A percentile compares a stretch with the other conserved stretches of the same genome.
Conservation (phyloP, 2,113 vertebrate species). For the Epinephelus moara region DNA sequence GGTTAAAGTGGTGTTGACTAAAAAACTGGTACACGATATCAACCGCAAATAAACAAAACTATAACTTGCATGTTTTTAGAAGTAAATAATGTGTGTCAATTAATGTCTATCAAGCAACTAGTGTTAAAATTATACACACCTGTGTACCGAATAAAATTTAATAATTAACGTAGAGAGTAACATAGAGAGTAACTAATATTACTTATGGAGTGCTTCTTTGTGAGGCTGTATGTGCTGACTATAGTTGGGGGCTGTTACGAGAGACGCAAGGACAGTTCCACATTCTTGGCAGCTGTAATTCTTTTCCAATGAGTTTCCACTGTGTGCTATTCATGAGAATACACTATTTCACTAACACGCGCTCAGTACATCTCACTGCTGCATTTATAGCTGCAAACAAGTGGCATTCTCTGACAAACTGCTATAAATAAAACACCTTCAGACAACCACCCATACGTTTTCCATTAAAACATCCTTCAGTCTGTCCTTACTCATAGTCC, state of each 20-base stretch:
- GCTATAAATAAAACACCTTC: conserved; percentile 54
- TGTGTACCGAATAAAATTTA: background rate
- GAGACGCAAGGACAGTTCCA: conserved; percentile 15
- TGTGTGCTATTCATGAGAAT: conserved; percentile 2
- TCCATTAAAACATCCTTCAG: conserved; percentile 22
- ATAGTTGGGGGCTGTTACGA: background rate
- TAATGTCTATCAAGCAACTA: background rate
- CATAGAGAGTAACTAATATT: background rate
- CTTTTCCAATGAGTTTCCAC: conserved; percentile 10
- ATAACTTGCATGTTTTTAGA: background rate
- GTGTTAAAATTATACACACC: background rate
- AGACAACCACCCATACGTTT: conserved; percentile 28
- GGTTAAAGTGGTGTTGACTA: too few relatives aligned
- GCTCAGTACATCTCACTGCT: conserved; percentile 15
- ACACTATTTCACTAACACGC: background rate
- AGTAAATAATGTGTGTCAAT: background rate
- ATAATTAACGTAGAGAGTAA: background rate
- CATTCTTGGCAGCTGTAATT: conserved; percentile 30
- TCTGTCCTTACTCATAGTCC: conserved; percentile 12
- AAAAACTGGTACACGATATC: background rate
- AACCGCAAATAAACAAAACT: background rate
- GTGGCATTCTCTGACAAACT: conserved; percentile 8
- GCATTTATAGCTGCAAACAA: conserved; percentile 15
- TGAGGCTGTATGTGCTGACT: background rate
- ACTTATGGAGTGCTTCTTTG: background rate